Evolutionary conservation across 2,113 vertebrate species (phyloP).

Genomic region (Elephas maximus): DNA sequence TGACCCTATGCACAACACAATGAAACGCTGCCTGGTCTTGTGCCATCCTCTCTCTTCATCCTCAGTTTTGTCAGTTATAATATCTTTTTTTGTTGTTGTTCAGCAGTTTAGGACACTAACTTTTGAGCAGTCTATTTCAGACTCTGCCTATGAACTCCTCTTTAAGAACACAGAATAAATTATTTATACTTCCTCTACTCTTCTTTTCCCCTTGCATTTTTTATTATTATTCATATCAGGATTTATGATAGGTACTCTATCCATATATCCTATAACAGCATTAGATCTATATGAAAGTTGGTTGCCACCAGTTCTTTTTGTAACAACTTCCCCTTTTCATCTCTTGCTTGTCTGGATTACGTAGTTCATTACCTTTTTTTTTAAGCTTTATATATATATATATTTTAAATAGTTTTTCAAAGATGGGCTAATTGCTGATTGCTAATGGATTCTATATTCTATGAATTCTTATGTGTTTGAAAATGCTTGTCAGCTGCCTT

Average conservation of each 20-base stretch:
- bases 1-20: background rate
- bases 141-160: background rate
- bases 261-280: background rate
- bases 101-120: background rate
- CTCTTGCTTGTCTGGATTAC: constrained; percentile 11
- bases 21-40: background rate
- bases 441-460: background rate
- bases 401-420: background rate
- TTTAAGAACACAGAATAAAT: background rate
- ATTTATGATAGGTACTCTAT: background rate
- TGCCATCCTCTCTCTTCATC: background rate
- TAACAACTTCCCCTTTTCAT: background rate
- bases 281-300: background rate
- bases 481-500: background rate
- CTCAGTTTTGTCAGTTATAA: background rate
- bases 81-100: background rate
- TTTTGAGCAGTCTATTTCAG: background rate
- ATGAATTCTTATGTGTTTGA: background rate
- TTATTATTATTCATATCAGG: background rate
- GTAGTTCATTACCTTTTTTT: background rate
- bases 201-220: background rate
- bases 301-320: background rate
- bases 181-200: background rate
- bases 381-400: too few species aligned
- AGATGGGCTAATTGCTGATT: background rate